These are phyloP conservation scores for Empis livida DNA, from an alignment of 2,888 invertebrate genomes.

Conservation along the genomic window DNA sequence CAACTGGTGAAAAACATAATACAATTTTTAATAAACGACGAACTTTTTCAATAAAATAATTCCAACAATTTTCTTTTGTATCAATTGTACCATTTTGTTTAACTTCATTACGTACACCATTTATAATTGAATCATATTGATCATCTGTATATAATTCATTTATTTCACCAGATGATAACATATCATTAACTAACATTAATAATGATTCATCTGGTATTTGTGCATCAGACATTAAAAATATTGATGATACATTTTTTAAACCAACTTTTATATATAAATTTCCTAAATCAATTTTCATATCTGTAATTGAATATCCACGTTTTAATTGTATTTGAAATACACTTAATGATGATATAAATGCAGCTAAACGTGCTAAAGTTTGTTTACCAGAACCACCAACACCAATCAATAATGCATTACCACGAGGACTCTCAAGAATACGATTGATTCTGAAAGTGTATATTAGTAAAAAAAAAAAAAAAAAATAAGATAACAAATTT, in stretches of 20 bases:
- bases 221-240: conserved; percentile 89
- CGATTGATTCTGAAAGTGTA: conserved; percentile 59
- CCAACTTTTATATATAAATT: conserved; percentile 75
- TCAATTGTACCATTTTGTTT: conserved; percentile 73
- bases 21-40: conserved; percentile 66
- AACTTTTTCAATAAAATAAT: conserved; percentile 84
- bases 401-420: conserved; percentile 86
- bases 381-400: conserved; percentile 95
- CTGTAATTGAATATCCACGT: conserved; percentile 73
- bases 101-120: conserved; percentile 63
- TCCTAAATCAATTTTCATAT: conserved; percentile 64
- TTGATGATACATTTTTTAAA: conserved; percentile 70
- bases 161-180: conserved; percentile 89
- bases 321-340: conserved; percentile 85
- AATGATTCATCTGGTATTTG: conserved; percentile 86
- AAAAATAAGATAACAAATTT: not conserved
- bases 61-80: conserved; percentile 89
- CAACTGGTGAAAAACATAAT: conserved; percentile 94
- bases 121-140: conserved; percentile 75
- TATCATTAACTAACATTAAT: conserved; percentile 82
- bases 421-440: conserved; percentile 81
- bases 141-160: conserved; percentile 84
- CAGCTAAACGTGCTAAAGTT: conserved; percentile 74
- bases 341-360: conserved; percentile 81
- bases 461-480: too few relatives aligned